Percentiles rank a stretch among this genome's conserved stretches.
Conservation (phyloP, 2,113 vertebrate genomes). For the Eurystomus gularis region DNA sequence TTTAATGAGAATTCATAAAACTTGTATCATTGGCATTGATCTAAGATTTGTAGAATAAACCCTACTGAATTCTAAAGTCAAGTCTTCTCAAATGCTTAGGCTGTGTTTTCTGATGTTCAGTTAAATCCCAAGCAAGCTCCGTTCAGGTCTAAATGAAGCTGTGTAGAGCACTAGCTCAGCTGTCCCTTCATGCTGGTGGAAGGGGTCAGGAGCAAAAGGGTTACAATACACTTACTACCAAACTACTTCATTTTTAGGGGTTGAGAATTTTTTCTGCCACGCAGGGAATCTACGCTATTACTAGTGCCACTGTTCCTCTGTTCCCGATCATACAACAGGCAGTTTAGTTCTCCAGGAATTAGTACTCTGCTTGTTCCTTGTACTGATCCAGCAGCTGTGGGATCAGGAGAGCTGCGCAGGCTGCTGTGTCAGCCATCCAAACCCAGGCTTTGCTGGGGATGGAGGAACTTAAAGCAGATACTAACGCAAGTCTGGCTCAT, state of each 20-base stretch:
- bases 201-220: neutral
- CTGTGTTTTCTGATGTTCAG: conserved; percentile 15
- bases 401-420: neutral
- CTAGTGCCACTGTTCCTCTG: neutral
- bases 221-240: neutral
- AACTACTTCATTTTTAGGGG: neutral
- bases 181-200: neutral
- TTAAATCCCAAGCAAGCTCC: neutral
- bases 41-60: conserved; percentile 74
- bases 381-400: neutral
- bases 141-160: neutral
- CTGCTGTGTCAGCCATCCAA: neutral
- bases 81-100: conserved; percentile 66
- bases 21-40: conserved; percentile 72
- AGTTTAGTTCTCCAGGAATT: neutral
- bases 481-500: neutral
- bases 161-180: neutral
- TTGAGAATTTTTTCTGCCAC: neutral
- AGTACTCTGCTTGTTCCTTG: neutral
- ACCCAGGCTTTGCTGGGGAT: neutral
- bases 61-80: conserved; percentile 64
- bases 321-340: neutral
- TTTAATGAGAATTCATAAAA: conserved; percentile 69
- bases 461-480: neutral
- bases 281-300: neutral